phyloP scores from a whole-genome alignment of 2,113 vertebrate genomes.

The Sterna hirundo region DNA sequence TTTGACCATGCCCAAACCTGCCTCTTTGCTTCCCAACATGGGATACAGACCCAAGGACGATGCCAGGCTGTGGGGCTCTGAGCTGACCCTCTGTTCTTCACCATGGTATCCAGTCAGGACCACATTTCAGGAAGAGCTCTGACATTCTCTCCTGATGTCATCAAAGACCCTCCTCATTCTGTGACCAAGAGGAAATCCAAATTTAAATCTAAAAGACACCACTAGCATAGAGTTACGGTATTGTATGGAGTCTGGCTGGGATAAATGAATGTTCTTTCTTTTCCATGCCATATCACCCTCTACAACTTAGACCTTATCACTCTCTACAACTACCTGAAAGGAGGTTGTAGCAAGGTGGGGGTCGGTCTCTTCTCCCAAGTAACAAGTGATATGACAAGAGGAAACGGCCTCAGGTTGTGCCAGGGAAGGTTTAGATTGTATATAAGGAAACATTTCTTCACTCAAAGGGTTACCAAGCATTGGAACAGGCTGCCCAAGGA shows the following conservation, averaged over 20 bases:
- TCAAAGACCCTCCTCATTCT: neutral
- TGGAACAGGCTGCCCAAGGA: too few species aligned
- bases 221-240: neutral
- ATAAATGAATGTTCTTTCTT: too few species aligned
- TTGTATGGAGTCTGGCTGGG: neutral
- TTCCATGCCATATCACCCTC: too few species aligned
- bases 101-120: neutral
- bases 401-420: too few species aligned
- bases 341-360: too few species aligned
- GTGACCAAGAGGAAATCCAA: neutral
- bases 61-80: neutral
- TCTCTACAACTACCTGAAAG: too few species aligned
- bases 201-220: neutral
- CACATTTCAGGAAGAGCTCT: neutral
- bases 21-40: neutral
- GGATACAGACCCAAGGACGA: neutral
- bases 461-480: too few species aligned
- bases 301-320: too few species aligned
- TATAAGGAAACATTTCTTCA: too few species aligned
- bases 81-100: neutral
- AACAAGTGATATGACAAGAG: too few species aligned
- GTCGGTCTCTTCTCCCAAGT: too few species aligned
- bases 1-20: neutral
- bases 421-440: too few species aligned
- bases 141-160: neutral